These are phyloP conservation scores for Ochlodes sylvanus DNA, from an alignment of 2,888 invertebrate genomes.

Conservation along the genomic window DNA sequence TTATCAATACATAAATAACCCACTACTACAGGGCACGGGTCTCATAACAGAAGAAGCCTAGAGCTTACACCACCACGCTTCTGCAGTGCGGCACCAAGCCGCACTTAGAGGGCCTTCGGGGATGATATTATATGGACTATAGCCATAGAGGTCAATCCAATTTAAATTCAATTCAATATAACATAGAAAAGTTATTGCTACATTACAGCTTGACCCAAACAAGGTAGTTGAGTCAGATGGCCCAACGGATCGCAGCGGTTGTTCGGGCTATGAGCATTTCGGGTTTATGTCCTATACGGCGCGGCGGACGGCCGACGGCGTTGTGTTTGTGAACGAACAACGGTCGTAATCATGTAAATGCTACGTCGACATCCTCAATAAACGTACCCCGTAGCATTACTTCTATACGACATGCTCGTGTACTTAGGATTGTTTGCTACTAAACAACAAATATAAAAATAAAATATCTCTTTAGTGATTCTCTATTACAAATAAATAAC, in stretches of 20 bases:
- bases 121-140: too few relatives aligned
- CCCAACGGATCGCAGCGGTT: slow-evolving; percentile 34
- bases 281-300: slow-evolving; percentile 45
- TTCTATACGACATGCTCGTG: neutral
- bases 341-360: slow-evolving; percentile 47
- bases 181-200: neutral
- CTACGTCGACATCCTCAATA: slow-evolving; percentile 5
- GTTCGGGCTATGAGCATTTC: slow-evolving; percentile 42
- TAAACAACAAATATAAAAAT: too few relatives aligned
- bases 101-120: too few relatives aligned
- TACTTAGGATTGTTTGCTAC: neutral
- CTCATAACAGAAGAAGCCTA: too few relatives aligned
- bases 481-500: too few relatives aligned
- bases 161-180: too few relatives aligned
- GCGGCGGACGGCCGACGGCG: slow-evolving; percentile 13
- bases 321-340: slow-evolving; percentile 45
- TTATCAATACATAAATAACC: too few relatives aligned
- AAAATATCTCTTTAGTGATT: too few relatives aligned
- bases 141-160: too few relatives aligned
- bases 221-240: neutral
- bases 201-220: slow-evolving; percentile 23
- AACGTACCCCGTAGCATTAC: neutral
- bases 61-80: too few relatives aligned
- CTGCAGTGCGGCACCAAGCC: too few relatives aligned
- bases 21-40: too few relatives aligned